Conservation (phyloP, 2,888 invertebrate species). For the Blastobasis adustella region DNA sequence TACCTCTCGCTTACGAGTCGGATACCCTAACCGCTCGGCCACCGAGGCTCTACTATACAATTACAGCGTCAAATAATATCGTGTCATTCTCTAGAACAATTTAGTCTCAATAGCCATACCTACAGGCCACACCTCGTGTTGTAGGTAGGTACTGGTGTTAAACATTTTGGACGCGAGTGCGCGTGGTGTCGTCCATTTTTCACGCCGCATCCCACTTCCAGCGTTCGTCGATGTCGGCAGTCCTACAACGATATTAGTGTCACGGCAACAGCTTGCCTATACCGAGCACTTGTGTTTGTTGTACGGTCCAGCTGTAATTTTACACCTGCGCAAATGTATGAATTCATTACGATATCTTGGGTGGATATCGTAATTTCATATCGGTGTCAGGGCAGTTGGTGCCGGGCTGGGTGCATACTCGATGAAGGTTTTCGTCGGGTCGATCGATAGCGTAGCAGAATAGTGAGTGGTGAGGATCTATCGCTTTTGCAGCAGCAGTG, state of each 20-base stretch:
- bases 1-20: no score
- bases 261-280: constrained; percentile 1
- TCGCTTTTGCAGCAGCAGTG: no score
- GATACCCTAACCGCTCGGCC: no score
- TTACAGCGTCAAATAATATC: no score
- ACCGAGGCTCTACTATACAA: no score
- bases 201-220: not conserved
- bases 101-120: no score
- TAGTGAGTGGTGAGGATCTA: no score
- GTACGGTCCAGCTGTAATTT: constrained; percentile 21
- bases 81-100: no score
- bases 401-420: not conserved
- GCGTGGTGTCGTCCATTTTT: not conserved
- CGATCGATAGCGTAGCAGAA: no score
- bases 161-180: not conserved
- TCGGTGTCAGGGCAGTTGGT: constrained; percentile 43
- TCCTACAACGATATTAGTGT: constrained; percentile 3
- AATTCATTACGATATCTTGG: constrained; percentile 6
- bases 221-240: not conserved
- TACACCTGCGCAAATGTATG: constrained; percentile 10
- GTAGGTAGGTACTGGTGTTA: no score
- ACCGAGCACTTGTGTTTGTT: constrained; percentile 2
- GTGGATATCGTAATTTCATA: constrained; percentile 42
- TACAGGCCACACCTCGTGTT: no score
- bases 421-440: not conserved